Evolutionary conservation across 2,888 invertebrate genomes (phyloP).

Genomic region (Plusia festucae): DNA sequence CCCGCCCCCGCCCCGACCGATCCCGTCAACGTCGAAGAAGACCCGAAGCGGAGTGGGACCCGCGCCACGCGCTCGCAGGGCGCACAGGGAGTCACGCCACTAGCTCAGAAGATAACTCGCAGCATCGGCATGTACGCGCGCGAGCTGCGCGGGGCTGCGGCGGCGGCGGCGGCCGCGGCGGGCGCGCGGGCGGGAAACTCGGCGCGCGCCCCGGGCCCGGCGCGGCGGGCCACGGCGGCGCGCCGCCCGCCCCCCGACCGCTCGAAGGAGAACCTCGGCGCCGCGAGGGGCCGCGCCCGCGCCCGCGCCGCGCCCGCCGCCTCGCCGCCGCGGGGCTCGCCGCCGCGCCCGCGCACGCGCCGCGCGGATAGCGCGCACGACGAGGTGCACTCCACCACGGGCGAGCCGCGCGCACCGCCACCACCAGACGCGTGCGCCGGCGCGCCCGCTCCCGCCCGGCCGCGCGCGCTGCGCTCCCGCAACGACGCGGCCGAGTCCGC

Average conservation of each 20-base stretch:
- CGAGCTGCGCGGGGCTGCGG: slow-evolving; percentile 68
- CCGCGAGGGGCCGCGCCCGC: slow-evolving; percentile 74
- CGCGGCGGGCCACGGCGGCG: slow-evolving; percentile 80
- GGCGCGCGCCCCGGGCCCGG: slow-evolving; percentile 81
- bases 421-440: slow-evolving; percentile 59
- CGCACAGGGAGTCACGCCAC: slow-evolving; percentile 59
- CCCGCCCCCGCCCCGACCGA: slow-evolving; percentile 46
- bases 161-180: slow-evolving; percentile 63
- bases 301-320: slow-evolving; percentile 71
- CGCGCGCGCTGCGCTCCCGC: slow-evolving; percentile 60
- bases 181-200: slow-evolving; percentile 79
- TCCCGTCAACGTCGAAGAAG: slow-evolving; percentile 56
- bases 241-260: slow-evolving; percentile 74
- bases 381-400: slow-evolving; percentile 77
- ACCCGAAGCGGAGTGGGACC: slow-evolving; percentile 47
- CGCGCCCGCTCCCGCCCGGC: slow-evolving; percentile 56
- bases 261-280: slow-evolving; percentile 85
- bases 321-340: slow-evolving; percentile 56
- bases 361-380: slow-evolving; percentile 64
- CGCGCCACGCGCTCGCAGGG: slow-evolving; percentile 69
- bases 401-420: slow-evolving; percentile 62
- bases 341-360: slow-evolving; percentile 58
- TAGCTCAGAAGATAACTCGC: slow-evolving; percentile 70
- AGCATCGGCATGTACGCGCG: slow-evolving; percentile 70
- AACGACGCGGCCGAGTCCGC: slow-evolving; percentile 66